These are phyloP conservation scores for Rotaria socialis DNA, from an alignment of 2,888 invertebrate genomes.

Conservation along the genomic window DNA sequence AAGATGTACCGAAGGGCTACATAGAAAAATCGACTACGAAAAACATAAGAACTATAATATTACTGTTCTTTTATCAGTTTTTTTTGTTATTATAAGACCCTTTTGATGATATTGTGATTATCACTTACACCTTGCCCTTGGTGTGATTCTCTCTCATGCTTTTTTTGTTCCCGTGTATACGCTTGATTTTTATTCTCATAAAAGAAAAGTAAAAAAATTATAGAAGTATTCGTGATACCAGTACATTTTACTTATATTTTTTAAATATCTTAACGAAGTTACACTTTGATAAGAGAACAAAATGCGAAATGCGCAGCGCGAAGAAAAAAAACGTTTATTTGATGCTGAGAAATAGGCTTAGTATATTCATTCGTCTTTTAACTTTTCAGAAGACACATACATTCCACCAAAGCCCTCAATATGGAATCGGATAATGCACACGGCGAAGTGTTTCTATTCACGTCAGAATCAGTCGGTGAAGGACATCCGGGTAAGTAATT, in stretches of 20 bases:
- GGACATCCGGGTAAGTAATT: slow-evolving; percentile 54
- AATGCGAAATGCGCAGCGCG: neutral
- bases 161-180: neutral
- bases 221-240: neutral
- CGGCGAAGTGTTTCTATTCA: slow-evolving; percentile 54
- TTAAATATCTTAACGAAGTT: neutral
- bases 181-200: neutral
- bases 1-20: too few species aligned
- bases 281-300: neutral
- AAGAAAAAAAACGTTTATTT: neutral
- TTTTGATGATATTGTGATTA: neutral
- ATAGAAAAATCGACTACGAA: too few species aligned
- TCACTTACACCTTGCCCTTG: neutral
- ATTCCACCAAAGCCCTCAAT: neutral
- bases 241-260: neutral
- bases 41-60: neutral
- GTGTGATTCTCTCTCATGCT: neutral
- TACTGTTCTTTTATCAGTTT: neutral
- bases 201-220: neutral
- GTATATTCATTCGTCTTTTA: neutral
- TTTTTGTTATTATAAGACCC: neutral
- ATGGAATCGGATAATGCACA: neutral
- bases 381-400: neutral
- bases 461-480: slow-evolving; percentile 60
- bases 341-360: neutral